Percentiles rank a stretch among this genome's conserved stretches.
Conservation (phyloP, 2,113 vertebrate genomes). For the Bungarus multicinctus region DNA sequence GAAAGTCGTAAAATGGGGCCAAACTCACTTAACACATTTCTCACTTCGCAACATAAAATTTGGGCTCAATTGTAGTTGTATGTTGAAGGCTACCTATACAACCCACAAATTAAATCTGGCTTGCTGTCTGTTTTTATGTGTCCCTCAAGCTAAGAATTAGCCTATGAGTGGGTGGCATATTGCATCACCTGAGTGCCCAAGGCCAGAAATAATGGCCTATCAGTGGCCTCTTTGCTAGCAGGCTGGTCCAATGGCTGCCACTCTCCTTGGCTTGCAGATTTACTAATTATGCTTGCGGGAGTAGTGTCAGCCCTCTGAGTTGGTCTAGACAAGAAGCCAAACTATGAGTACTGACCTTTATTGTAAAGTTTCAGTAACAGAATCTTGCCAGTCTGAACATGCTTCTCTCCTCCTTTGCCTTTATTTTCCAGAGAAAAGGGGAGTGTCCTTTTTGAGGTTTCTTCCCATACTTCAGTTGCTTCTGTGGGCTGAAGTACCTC, state of each 20-base stretch:
- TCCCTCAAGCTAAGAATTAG: not conserved
- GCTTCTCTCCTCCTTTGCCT: not conserved
- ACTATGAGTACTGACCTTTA: not conserved
- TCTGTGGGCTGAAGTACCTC: not conserved
- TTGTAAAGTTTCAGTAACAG: not conserved
- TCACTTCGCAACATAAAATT: too few relatives aligned
- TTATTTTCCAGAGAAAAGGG: not conserved
- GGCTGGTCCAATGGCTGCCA: not conserved
- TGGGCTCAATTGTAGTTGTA: too few relatives aligned
- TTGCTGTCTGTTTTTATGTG: not conserved
- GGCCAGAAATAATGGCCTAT: not conserved
- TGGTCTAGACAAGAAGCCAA: not conserved
- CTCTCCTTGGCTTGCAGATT: not conserved
- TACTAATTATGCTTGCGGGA: not conserved
- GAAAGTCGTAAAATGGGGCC: too few relatives aligned
- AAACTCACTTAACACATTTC: too few relatives aligned
- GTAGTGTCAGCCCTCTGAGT: not conserved
- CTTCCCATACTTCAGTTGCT: not conserved
- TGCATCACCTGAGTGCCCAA: not conserved
- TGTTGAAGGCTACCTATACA: too few relatives aligned
- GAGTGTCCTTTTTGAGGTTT: not conserved
- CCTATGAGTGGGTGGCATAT: not conserved
- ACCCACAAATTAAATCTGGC: not conserved
- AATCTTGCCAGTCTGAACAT: not conserved
- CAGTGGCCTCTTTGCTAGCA: not conserved